Percentiles rank a stretch among this genome's conserved stretches.
phyloP scores from a whole-genome alignment of 2,888 invertebrate species.

The Oxycera nigricornis region DNA sequence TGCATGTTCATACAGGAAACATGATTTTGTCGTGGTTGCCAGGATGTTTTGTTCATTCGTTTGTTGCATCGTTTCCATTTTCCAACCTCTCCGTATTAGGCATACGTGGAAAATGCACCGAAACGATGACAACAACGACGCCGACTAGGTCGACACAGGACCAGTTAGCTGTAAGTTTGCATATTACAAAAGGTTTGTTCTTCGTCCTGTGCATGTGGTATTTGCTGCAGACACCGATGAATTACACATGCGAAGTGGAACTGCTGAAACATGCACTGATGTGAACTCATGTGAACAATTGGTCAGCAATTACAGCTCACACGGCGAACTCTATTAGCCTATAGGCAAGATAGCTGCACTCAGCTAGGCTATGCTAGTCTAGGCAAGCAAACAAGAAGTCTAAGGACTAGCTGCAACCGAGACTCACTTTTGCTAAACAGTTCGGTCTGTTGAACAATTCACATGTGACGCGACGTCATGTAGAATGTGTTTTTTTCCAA shows the following conservation, averaged over 20 bases:
- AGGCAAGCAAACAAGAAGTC: too few relatives aligned
- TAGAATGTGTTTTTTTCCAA: not conserved
- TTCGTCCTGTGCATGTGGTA: not conserved
- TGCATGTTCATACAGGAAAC: not conserved
- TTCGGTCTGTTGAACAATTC: not conserved
- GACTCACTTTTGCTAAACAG: not conserved
- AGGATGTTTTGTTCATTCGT: not conserved
- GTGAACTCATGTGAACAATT: conserved; percentile 13
- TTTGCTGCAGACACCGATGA: not conserved
- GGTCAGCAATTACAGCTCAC: conserved; percentile 20
- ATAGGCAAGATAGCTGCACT: not conserved
- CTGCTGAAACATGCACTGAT: not conserved
- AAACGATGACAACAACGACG: not conserved
- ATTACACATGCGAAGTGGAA: not conserved
- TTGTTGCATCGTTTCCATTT: not conserved
- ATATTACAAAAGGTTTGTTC: not conserved
- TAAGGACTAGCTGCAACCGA: too few relatives aligned
- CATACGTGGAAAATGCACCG: not conserved
- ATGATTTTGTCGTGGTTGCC: not conserved
- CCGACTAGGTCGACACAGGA: not conserved
- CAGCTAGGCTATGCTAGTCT: too few relatives aligned
- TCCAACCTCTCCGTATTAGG: not conserved
- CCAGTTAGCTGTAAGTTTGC: not conserved
- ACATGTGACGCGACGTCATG: not conserved
- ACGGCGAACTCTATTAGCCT: not conserved